Evolutionary conservation across 2,797 vertebrate species (phyloP), one percentile per base, ranked within the genome.

Genomic region (Lateolabrax maculatus): DNA sequence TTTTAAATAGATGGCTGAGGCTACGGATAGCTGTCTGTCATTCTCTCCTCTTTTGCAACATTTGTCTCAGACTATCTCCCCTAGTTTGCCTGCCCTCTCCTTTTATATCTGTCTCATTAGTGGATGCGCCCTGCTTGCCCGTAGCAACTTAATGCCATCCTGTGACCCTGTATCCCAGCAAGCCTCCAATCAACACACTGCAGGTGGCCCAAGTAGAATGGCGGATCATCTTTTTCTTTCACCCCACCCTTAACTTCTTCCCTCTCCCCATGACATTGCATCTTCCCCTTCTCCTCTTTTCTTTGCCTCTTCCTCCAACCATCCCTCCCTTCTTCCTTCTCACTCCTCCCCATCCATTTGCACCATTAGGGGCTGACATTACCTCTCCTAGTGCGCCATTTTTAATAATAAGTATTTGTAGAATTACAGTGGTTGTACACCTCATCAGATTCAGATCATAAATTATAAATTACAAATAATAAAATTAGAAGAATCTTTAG

Each of bases 111-210:
- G 69, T 69, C 68, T 85, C 78, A 78, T 87, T 80, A 73, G 71
- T 6, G 0, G 77, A 66, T 75, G 52, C 66, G 71, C 51, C 64
- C 25, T 37, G 19, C 71, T 86, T 73, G 46, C 81, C 80, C 29
- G 19, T 67, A 53, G 90, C 66, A 88, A 84, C 85, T 44, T 52
- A 23, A 79, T 84, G 65, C 71, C 58, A 78, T 76, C 78, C 64
- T 16, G 49, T 83, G 77, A 85, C 78, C 71, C 71, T 65, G 57
- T 69, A 52, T 77, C 81, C 65, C 84, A 86, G 71, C 65, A 52
- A 72, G 75, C 29, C 7, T 79, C 78, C 69, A 84, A 83, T 83
- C 82, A 81, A 34, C 49, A 39, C 71, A 6, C 76, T 34, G 70
- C 82, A 55, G 66, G 80, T 58, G 73, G 61, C 44, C 65, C 71